These are phyloP conservation scores for Lamellibrachia luymesi DNA, from an alignment of 1,140 invertebrate species.

Conservation along the genomic window DNA sequence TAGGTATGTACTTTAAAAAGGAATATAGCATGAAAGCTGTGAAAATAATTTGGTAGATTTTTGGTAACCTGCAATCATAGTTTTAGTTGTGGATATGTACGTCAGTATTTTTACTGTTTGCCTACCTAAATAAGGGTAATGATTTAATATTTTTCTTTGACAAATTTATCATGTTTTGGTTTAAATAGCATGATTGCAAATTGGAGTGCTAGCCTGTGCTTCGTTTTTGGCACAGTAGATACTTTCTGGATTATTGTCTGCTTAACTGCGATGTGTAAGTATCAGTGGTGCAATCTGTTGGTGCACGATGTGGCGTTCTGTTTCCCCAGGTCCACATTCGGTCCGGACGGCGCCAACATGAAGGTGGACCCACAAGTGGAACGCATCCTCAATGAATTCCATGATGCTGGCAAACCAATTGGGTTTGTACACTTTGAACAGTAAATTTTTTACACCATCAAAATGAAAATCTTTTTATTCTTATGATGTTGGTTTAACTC, in stretches of 20 bases:
- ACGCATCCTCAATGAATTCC: slow-evolving; percentile 62
- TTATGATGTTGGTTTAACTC: neutral
- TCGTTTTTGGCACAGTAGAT: too few species aligned
- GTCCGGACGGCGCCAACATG: slow-evolving; percentile 61
- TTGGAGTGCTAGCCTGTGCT: too few species aligned
- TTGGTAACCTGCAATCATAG: neutral
- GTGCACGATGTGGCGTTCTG: neutral
- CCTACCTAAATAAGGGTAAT: too few species aligned
- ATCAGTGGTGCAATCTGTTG: neutral
- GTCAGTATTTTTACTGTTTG: too few species aligned
- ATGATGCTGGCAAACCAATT: slow-evolving; percentile 62
- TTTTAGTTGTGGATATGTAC: neutral
- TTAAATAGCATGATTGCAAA: too few species aligned
- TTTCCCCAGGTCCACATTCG: slow-evolving; percentile 61
- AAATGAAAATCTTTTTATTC: neutral
- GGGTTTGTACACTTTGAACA: slow-evolving; percentile 41
- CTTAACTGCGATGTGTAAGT: too few species aligned
- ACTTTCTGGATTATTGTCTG: too few species aligned
- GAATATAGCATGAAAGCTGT: too few species aligned
- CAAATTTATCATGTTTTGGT: too few species aligned
- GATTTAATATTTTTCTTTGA: too few species aligned
- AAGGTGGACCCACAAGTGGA: slow-evolving; percentile 60
- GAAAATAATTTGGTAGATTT: too few species aligned
- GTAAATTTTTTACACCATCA: neutral
- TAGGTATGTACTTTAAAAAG: too few species aligned